Evolutionary conservation across 2,113 vertebrate genomes (phyloP).

Genomic region (Macroglossus sobrinus): DNA sequence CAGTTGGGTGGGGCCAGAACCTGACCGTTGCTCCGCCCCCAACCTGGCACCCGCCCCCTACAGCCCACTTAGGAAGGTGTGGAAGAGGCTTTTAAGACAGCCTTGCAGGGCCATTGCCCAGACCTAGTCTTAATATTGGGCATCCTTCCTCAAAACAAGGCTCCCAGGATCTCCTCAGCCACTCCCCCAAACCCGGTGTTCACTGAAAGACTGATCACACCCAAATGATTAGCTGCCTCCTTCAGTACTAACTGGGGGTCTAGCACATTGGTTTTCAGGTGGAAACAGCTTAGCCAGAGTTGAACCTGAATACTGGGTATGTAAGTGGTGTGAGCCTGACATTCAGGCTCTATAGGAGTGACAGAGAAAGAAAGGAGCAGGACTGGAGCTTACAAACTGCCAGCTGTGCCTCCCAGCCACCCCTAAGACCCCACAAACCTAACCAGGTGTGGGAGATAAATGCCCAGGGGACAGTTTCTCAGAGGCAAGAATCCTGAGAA

Average conservation of each 20-base stretch:
- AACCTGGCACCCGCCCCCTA: background rate
- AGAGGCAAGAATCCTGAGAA: background rate
- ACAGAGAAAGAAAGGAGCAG: background rate
- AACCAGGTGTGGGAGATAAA: background rate
- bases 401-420: background rate
- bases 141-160: background rate
- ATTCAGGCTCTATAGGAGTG: background rate
- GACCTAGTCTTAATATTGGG: background rate
- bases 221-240: background rate
- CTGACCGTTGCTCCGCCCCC: background rate
- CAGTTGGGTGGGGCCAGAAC: constrained; percentile 54
- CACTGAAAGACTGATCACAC: background rate
- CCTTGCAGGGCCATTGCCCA: background rate
- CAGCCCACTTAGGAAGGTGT: background rate
- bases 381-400: background rate
- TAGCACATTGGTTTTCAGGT: background rate
- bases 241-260: background rate
- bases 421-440: background rate
- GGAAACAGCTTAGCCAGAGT: background rate
- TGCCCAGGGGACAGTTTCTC: background rate
- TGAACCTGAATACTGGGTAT: background rate
- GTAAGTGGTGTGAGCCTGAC: background rate
- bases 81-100: background rate
- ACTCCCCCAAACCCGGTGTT: background rate
- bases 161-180: background rate